Evolutionary conservation across 1,140 invertebrate genomes (phyloP).

Genomic region (Atta texana): DNA sequence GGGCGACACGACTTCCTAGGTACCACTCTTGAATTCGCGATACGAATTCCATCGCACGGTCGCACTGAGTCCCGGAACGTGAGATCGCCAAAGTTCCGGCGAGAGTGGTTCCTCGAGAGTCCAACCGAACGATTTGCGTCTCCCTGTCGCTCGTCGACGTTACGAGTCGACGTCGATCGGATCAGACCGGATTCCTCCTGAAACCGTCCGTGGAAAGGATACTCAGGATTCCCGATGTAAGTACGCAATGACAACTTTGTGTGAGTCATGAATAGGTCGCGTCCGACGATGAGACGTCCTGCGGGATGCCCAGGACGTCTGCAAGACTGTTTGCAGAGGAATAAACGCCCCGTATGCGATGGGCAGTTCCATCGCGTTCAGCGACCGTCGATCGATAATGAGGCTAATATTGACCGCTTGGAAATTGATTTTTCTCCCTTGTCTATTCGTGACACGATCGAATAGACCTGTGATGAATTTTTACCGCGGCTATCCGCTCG

Average conservation of each 20-base stretch:
- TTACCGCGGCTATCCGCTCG: background rate
- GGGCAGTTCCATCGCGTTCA: background rate
- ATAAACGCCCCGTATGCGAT: background rate
- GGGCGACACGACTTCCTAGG: background rate
- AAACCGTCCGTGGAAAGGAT: conserved; percentile 51
- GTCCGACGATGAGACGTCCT: too few species aligned
- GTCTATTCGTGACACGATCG: background rate
- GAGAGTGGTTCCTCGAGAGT: background rate
- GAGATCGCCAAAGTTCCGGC: background rate
- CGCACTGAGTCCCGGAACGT: background rate
- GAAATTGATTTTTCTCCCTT: conserved; percentile 30
- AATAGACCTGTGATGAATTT: background rate
- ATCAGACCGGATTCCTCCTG: background rate
- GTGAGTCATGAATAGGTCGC: background rate
- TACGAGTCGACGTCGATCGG: conserved; percentile 53
- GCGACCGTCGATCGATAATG: conserved; percentile 26
- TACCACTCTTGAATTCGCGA: background rate
- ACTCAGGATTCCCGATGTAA: conserved; percentile 72
- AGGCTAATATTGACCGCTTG: conserved; percentile 20
- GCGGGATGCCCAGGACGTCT: background rate
- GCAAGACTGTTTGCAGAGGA: background rate
- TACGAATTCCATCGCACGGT: background rate
- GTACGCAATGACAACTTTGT: conserved; percentile 62
- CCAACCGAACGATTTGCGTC: background rate
- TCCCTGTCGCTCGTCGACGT: conserved; percentile 31